Conservation (phyloP, 1,140 invertebrate species). For the Conus ventricosus region DNA sequence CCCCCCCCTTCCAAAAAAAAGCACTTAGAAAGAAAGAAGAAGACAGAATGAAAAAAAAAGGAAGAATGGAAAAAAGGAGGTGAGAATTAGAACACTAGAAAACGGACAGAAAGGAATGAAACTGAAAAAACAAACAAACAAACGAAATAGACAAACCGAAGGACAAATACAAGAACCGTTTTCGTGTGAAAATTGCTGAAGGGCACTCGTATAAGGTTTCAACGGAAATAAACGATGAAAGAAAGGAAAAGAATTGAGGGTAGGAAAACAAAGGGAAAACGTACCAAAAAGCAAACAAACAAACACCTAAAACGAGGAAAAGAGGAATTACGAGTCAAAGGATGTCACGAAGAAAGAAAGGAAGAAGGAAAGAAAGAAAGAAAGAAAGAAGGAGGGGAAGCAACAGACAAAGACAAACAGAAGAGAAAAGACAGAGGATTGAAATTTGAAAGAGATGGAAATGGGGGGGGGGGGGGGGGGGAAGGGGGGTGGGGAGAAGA, state of each 20-base stretch:
- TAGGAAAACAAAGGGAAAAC: too few relatives aligned
- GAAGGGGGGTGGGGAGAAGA: background rate
- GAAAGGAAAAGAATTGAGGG: too few relatives aligned
- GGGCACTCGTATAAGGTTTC: too few relatives aligned
- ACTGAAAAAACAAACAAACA: background rate
- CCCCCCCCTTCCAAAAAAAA: background rate
- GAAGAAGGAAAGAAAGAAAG: background rate
- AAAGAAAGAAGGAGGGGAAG: background rate
- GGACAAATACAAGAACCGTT: background rate
- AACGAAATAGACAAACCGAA: background rate
- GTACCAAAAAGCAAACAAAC: too few relatives aligned
- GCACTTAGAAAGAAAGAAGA: slow-evolving; percentile 1
- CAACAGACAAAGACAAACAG: slow-evolving; percentile 5
- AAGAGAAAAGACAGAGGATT: too few relatives aligned
- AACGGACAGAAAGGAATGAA: too few relatives aligned
- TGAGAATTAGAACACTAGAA: too few relatives aligned
- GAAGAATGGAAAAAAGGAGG: background rate
- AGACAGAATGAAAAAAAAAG: background rate
- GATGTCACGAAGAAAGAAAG: background rate
- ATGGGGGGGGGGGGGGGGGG: background rate
- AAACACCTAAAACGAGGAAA: too few relatives aligned
- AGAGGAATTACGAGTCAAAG: too few relatives aligned
- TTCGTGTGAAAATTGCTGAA: too few relatives aligned
- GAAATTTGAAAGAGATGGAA: too few relatives aligned
- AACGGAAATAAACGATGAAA: too few relatives aligned